A percentile compares a stretch with the other conserved stretches of the same genome.
phyloP scores from a whole-genome alignment of 1,140 invertebrate genomes.

The Charaxes varanes region DNA sequence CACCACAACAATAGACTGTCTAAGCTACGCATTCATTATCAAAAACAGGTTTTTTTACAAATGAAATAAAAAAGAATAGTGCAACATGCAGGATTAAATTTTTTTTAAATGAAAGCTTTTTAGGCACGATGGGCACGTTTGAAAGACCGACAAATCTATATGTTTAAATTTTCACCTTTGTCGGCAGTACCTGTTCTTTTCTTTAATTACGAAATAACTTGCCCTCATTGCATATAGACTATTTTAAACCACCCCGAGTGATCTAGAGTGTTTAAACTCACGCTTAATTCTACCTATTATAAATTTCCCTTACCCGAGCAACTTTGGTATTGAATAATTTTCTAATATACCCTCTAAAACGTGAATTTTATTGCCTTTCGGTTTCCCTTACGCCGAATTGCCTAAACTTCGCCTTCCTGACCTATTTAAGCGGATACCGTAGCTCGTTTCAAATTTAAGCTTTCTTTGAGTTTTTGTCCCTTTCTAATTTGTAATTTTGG shows the following conservation, averaged over 20 bases:
- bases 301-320: conserved; percentile 21
- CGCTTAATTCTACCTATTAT: conserved; percentile 14
- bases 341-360: conserved; percentile 53
- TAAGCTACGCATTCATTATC: no score
- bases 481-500: conserved; percentile 21
- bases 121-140: background rate
- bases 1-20: no score
- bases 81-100: no score
- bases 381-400: conserved; percentile 58
- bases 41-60: no score
- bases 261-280: conserved; percentile 1
- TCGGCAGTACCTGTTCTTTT: no score
- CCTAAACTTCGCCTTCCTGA: conserved; percentile 71
- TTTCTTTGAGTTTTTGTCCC: conserved; percentile 39
- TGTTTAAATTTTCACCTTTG: no score
- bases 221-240: no score
- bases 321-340: conserved; percentile 52
- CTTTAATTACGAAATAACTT: no score
- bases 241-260: no score
- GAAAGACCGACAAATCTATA: no score
- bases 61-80: no score
- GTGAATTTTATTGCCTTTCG: conserved; percentile 61
- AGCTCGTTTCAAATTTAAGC: conserved; percentile 52
- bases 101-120: background rate
- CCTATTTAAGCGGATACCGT: conserved; percentile 63